Conservation (phyloP, 1,140 invertebrate species). For the Zaprionus inermis region DNA sequence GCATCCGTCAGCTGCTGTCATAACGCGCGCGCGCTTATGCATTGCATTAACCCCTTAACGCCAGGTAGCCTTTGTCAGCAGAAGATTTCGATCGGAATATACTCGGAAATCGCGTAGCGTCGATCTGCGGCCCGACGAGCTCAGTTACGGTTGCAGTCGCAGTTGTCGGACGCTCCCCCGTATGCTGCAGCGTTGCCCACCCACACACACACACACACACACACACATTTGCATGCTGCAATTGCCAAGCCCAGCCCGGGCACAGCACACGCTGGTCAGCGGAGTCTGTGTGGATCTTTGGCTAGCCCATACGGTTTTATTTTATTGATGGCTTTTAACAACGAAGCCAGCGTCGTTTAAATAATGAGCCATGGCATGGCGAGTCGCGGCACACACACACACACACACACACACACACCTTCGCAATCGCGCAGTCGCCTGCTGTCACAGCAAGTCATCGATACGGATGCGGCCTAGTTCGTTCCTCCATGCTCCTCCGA, state of each 20-base stretch:
- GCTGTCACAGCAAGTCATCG: constrained; percentile 76
- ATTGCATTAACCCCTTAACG: constrained; percentile 39
- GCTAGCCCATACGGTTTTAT: constrained; percentile 54
- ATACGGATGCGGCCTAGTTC: constrained; percentile 54
- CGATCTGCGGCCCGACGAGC: background rate
- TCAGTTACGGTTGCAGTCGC: background rate
- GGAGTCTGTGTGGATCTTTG: constrained; percentile 20
- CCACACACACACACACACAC: constrained; percentile 80
- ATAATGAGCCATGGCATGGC: constrained; percentile 72
- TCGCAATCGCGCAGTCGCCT: constrained; percentile 41
- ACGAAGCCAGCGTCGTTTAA: constrained; percentile 78
- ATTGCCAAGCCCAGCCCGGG: constrained; percentile 66
- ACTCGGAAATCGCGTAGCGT: background rate
- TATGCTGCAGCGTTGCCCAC: constrained; percentile 47
- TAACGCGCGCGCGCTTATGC: constrained; percentile 14
- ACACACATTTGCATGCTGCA: constrained; percentile 76
- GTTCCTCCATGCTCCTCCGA: constrained; percentile 16
- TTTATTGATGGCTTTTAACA: constrained; percentile 80
- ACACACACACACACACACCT: constrained; percentile 31
- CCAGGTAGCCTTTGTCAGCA: constrained; percentile 33
- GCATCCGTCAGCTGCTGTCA: constrained; percentile 28
- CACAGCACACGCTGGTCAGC: constrained; percentile 58
- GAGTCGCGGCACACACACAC: constrained; percentile 42
- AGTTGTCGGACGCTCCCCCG: background rate
- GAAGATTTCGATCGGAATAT: constrained; percentile 16